Percentiles rank a stretch among this genome's conserved stretches.
Conservation (phyloP, 1,140 invertebrate species). For the Megalopta genalis region DNA sequence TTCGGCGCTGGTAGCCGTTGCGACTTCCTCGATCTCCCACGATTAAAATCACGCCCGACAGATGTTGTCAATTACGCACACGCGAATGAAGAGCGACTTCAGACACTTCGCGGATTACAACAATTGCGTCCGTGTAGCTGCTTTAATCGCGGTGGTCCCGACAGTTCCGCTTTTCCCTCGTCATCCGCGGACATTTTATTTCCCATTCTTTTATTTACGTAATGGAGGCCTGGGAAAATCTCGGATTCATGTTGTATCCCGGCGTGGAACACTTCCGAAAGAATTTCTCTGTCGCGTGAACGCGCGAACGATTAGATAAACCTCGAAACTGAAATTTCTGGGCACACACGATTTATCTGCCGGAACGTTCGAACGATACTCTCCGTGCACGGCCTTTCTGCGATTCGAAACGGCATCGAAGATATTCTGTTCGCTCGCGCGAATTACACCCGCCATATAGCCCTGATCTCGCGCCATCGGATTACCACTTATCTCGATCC, state of each 20-base stretch:
- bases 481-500: no score
- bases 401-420: no score
- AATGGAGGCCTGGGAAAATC: background rate
- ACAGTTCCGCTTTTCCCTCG: background rate
- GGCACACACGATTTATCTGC: background rate
- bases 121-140: background rate
- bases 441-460: no score
- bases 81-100: background rate
- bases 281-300: background rate
- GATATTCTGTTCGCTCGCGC: no score
- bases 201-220: conserved; percentile 8
- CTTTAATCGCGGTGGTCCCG: background rate
- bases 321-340: background rate
- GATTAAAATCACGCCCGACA: background rate
- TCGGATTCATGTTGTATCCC: background rate
- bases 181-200: background rate
- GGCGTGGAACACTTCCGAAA: background rate
- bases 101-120: background rate
- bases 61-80: background rate
- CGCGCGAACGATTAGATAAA: background rate
- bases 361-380: background rate
- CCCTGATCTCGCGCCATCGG: no score
- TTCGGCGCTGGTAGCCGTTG: background rate
- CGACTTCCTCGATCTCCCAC: background rate
- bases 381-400: background rate